A percentile compares a stretch with the other conserved stretches of the same genome.
Conservation (phyloP, 2,888 invertebrate species). For the Macrophya alboannulata region DNA sequence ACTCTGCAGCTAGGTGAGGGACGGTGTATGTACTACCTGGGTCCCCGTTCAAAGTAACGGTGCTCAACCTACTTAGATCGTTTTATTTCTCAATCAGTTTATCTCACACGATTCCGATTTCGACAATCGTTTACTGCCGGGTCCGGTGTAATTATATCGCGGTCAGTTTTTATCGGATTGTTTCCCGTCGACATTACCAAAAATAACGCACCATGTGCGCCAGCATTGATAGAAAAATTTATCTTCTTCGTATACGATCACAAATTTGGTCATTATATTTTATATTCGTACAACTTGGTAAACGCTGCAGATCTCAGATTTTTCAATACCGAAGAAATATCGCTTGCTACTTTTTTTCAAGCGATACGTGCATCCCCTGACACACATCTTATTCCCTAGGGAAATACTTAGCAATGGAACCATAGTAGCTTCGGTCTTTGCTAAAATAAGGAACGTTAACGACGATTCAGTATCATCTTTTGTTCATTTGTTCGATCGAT, state of each 20-base stretch:
- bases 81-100: not conserved
- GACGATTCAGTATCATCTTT: not conserved
- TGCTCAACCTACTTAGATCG: slow-evolving; percentile 20
- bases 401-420: not conserved
- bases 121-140: not conserved
- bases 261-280: not conserved
- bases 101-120: not conserved
- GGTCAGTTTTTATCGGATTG: not conserved
- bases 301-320: not conserved
- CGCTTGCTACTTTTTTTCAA: not conserved
- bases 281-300: too few relatives aligned
- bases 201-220: not conserved
- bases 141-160: not conserved
- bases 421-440: not conserved
- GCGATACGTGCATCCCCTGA: not conserved
- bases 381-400: not conserved
- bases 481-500: not conserved
- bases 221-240: not conserved
- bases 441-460: not conserved
- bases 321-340: not conserved
- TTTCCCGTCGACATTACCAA: not conserved
- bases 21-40: slow-evolving; percentile 2
- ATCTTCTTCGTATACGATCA: not conserved
- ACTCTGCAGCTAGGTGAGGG: not conserved
- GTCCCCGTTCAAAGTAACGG: slow-evolving; percentile 1